phyloP scores from a whole-genome alignment of 2,888 invertebrate species.

The Zeuzera pyrina region DNA sequence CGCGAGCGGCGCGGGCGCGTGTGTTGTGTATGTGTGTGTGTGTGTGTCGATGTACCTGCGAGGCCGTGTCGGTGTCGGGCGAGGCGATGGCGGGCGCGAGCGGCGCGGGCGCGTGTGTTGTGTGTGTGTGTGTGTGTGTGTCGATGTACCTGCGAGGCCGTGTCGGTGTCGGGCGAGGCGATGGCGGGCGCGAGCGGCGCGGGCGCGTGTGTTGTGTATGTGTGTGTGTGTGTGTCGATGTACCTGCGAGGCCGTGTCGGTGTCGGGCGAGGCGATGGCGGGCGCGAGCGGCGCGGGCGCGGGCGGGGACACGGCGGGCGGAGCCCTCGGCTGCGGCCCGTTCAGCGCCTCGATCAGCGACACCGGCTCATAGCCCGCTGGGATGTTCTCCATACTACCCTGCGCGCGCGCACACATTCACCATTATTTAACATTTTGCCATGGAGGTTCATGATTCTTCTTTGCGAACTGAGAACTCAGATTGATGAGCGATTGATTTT shows the following conservation, averaged over 20 bases:
- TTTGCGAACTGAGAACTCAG: too few species aligned
- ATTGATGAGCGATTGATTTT: too few species aligned
- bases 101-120: not conserved
- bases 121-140: not conserved
- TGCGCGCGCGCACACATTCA: constrained; percentile 33
- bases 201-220: not conserved
- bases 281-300: constrained; percentile 36
- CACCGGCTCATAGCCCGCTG: constrained; percentile 94
- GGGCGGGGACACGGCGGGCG: constrained; percentile 37
- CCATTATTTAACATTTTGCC: too few species aligned
- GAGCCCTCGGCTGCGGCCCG: constrained; percentile 82
- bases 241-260: constrained; percentile 76
- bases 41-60: too few species aligned
- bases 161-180: not conserved
- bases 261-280: constrained; percentile 40
- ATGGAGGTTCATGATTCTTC: too few species aligned
- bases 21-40: too few species aligned
- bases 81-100: not conserved
- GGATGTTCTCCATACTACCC: constrained; percentile 88
- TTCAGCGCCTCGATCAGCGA: constrained; percentile 96
- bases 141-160: not conserved
- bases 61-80: not conserved
- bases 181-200: not conserved
- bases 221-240: not conserved
- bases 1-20: constrained; percentile 28